A percentile compares a stretch with the other conserved stretches of the same genome.
Conservation (phyloP, 2,113 vertebrate genomes). For the Sclerurus mexicanus region DNA sequence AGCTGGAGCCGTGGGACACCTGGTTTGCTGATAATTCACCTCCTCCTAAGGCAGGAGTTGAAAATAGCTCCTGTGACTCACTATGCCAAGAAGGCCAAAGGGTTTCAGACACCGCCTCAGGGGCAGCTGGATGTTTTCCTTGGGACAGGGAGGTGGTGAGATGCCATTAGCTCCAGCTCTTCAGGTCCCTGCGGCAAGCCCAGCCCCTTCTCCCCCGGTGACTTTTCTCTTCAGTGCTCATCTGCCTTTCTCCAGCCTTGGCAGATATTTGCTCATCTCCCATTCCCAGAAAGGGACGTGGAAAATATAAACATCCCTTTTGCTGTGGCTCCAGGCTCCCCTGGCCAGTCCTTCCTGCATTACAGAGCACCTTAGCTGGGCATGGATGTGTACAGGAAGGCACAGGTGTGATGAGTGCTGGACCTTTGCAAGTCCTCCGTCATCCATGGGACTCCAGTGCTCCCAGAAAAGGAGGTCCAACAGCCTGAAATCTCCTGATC, state of each 20-base stretch:
- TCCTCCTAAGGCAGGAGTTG: not conserved
- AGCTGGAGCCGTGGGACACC: conserved; percentile 2
- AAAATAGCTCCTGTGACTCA: conserved; percentile 36
- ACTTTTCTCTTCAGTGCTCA: not conserved
- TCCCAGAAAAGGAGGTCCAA: not conserved
- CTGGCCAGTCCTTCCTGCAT: not conserved
- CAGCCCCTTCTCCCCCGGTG: rapidly evolving
- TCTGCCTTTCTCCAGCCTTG: not conserved
- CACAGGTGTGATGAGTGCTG: not conserved
- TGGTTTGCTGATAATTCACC: not conserved
- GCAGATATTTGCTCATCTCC: not conserved
- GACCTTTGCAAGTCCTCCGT: not conserved
- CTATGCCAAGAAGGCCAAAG: not conserved
- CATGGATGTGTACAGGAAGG: not conserved
- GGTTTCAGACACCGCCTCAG: not conserved
- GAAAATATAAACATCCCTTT: not conserved
- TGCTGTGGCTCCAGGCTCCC: not conserved
- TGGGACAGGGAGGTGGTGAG: not conserved
- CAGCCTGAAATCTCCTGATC: not conserved
- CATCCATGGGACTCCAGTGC: not conserved
- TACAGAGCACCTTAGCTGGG: not conserved
- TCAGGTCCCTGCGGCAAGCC: not conserved
- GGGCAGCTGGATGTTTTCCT: conserved; percentile 4
- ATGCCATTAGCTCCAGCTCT: conserved; percentile 5
- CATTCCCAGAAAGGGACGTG: not conserved